Percentiles rank a stretch among this genome's conserved stretches.
These are phyloP conservation scores for Macquaria australasica DNA, from an alignment of 2,113 vertebrate genomes.

Conservation along the genomic window DNA sequence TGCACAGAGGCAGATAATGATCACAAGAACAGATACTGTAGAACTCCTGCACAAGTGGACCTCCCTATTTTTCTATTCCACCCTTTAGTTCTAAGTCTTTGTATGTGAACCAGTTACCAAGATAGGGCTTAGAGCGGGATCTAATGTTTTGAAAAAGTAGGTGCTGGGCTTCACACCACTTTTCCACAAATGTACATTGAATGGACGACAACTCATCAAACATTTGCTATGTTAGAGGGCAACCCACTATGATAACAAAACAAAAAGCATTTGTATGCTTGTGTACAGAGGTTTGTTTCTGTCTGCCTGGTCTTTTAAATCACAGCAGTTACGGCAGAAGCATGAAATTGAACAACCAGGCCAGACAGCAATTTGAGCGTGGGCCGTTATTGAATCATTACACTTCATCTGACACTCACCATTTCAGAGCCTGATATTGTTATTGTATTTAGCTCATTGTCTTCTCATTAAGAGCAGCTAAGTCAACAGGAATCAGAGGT, in stretches of 20 bases:
- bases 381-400: conserved; percentile 4
- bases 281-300: neutral
- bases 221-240: neutral
- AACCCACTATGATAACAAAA: neutral
- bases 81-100: neutral
- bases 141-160: neutral
- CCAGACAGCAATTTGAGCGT: neutral
- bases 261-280: neutral
- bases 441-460: neutral
- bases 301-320: neutral
- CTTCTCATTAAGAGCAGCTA: conserved; percentile 1
- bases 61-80: neutral
- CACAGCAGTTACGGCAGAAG: neutral
- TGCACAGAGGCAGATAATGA: neutral
- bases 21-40: neutral
- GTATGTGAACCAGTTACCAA: neutral
- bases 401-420: neutral
- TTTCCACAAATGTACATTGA: neutral
- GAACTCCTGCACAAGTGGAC: neutral
- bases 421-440: neutral
- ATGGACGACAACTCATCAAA: neutral
- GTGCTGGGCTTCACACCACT: neutral
- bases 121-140: neutral
- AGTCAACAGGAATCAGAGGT: neutral
- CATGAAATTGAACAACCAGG: conserved; percentile 20